Percentiles rank a stretch among this genome's conserved stretches.
phyloP scores from a whole-genome alignment of 2,888 invertebrate species.

The Alsophila aescularia region DNA sequence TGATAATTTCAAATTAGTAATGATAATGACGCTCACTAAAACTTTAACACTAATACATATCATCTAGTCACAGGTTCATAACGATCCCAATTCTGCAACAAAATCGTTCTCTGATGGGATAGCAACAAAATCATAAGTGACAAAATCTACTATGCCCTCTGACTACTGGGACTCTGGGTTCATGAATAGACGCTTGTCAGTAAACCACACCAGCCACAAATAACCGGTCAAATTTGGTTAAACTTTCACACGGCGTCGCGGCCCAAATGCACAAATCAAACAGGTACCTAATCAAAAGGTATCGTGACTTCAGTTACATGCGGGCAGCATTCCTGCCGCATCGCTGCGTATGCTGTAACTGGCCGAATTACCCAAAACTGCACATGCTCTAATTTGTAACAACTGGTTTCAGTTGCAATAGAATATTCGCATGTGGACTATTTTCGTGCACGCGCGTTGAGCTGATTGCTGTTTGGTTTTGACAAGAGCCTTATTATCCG shows the following conservation, averaged over 20 bases:
- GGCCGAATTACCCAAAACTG: constrained; percentile 36
- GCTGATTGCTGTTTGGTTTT: background rate
- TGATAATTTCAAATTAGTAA: no score
- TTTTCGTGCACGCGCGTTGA: background rate
- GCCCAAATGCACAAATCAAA: constrained; percentile 10
- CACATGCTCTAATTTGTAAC: constrained; percentile 34
- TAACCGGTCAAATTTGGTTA: background rate
- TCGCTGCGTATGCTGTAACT: constrained; percentile 48
- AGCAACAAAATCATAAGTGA: no score
- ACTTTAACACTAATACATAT: no score
- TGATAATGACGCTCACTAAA: no score
- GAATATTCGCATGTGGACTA: constrained; percentile 3
- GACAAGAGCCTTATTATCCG: background rate
- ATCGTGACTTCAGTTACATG: constrained; percentile 35
- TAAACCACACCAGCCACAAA: background rate
- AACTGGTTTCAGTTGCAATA: constrained; percentile 35
- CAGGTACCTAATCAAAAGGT: constrained; percentile 20
- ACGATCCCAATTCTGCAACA: no score
- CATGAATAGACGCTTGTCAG: background rate
- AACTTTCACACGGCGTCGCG: constrained; percentile 2
- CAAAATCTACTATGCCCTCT: no score
- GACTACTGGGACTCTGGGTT: no score
- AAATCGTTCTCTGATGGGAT: no score
- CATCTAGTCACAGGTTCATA: no score
- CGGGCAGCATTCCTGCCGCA: constrained; percentile 38